These are phyloP conservation scores for Dryoscopus gambensis DNA, from an alignment of 2,113 vertebrate genomes.

Conservation along the genomic window DNA sequence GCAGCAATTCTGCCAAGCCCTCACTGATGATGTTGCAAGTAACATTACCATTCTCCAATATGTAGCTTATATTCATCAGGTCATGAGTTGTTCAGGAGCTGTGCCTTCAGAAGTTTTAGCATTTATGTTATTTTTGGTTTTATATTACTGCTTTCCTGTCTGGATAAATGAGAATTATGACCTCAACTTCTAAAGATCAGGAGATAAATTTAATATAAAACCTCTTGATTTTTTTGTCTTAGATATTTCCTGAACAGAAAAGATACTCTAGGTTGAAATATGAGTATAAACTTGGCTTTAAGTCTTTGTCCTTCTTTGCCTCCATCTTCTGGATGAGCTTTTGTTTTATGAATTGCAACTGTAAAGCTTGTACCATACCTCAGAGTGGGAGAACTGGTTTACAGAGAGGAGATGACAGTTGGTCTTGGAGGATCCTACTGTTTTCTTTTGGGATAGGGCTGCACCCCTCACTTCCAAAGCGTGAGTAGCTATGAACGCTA, in stretches of 20 bases:
- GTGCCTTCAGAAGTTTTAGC: neutral
- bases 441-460: neutral
- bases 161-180: neutral
- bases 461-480: neutral
- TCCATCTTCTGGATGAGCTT: neutral
- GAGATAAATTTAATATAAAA: neutral
- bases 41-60: neutral
- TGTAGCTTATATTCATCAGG: neutral
- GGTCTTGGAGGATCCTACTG: neutral
- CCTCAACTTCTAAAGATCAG: neutral
- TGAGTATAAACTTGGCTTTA: neutral
- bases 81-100: neutral
- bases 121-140: neutral
- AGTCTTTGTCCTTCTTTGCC: neutral
- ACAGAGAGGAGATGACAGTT: neutral
- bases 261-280: neutral
- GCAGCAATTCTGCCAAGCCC: neutral
- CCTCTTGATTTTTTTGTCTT: neutral
- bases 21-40: neutral
- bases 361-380: neutral
- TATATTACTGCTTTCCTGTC: neutral
- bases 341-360: neutral
- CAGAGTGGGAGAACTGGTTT: neutral
- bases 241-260: neutral
- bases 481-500: neutral